Evolutionary conservation across 2,797 vertebrate species (phyloP).

Genomic region (Rhinella marina): DNA sequence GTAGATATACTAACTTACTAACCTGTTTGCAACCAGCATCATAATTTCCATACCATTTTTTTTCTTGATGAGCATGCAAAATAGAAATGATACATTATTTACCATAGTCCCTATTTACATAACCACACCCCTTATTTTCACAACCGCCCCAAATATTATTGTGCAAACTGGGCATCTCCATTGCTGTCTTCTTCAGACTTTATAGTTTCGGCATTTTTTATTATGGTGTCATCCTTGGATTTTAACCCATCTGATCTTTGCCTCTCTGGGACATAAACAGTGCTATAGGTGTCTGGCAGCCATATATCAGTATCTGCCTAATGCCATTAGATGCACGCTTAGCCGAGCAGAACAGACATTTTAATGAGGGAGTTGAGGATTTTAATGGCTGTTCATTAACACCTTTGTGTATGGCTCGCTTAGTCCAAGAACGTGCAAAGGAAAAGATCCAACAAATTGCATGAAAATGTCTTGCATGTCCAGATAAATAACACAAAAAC

Average conservation of each 20-base stretch:
- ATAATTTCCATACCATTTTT: no score
- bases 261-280: not conserved
- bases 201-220: no score
- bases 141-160: no score
- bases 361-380: not conserved
- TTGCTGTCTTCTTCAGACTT: no score
- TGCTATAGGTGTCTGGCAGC: not conserved
- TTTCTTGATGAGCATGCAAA: no score
- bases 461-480: not conserved
- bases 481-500: not conserved
- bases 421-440: not conserved
- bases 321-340: not conserved
- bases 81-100: no score
- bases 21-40: no score
- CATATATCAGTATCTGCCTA: not conserved
- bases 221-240: not conserved
- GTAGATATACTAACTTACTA: no score
- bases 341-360: not conserved
- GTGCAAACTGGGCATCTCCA: no score
- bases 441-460: not conserved
- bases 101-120: no score
- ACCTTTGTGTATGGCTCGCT: not conserved
- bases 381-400: not conserved
- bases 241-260: conserved; percentile 3
- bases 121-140: no score